These are phyloP conservation scores for Propithecus deckenii DNA, from an alignment of 2,797 vertebrate genomes.

Conservation along the genomic window DNA sequence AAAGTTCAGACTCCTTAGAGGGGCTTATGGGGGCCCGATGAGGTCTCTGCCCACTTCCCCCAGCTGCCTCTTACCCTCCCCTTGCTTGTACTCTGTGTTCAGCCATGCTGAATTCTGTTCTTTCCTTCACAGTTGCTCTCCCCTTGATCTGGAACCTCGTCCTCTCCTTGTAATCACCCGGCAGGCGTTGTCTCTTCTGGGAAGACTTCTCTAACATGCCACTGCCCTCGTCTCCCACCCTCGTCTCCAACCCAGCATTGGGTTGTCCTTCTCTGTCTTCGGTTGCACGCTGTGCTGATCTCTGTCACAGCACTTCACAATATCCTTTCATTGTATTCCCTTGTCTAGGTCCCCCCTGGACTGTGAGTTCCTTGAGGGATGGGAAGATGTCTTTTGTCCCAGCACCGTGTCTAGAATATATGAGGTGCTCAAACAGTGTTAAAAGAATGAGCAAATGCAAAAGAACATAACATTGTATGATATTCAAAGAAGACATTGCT, in stretches of 20 bases:
- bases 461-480: background rate
- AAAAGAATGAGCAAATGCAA: slow-evolving; percentile 19
- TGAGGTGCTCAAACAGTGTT: background rate
- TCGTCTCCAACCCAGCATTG: background rate
- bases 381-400: background rate
- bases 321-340: background rate
- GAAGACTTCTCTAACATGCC: background rate
- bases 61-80: background rate
- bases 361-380: background rate
- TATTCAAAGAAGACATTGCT: background rate
- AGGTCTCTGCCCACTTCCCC: background rate
- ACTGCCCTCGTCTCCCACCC: background rate
- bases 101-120: background rate
- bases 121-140: background rate
- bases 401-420: background rate
- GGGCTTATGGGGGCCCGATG: background rate
- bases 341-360: background rate
- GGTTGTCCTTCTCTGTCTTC: background rate
- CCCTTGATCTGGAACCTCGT: background rate
- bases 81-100: background rate
- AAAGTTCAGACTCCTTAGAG: background rate
- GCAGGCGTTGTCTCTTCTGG: background rate
- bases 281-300: background rate
- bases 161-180: background rate
- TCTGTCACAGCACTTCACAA: background rate